These are phyloP conservation scores for Sebastolobus alascanus DNA, from an alignment of 2,797 vertebrate genomes.

Conservation along the genomic window DNA sequence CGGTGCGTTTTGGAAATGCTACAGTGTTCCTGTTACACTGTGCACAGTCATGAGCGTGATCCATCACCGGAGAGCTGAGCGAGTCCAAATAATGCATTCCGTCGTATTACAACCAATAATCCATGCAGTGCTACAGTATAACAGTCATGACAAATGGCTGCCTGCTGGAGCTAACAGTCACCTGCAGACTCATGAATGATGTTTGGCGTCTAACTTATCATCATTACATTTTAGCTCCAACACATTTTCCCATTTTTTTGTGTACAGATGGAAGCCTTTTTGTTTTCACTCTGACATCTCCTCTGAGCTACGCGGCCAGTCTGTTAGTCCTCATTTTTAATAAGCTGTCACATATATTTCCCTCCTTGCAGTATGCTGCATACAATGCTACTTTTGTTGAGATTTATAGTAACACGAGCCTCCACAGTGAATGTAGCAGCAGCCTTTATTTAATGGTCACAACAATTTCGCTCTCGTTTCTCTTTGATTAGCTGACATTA, in stretches of 20 bases:
- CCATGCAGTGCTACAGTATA: neutral
- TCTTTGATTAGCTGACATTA: conserved; percentile 3
- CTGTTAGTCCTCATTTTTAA: conserved; percentile 25
- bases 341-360: conserved; percentile 15
- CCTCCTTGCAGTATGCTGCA: neutral
- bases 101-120: conserved; percentile 21
- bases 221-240: conserved; percentile 19
- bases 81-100: conserved; percentile 16
- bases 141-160: conserved; percentile 16
- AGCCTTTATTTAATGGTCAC: neutral
- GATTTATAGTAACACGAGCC: neutral
- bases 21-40: conserved; percentile 23
- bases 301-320: neutral
- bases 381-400: neutral
- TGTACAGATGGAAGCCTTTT: conserved; percentile 19
- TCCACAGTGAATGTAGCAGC: neutral
- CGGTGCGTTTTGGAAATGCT: conserved; percentile 24
- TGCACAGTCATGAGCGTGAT: conserved; percentile 15
- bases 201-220: neutral
- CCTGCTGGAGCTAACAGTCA: conserved; percentile 36
- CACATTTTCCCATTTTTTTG: conserved; percentile 14
- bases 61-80: conserved; percentile 26
- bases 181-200: conserved; percentile 17
- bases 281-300: conserved; percentile 14
- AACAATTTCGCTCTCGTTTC: neutral